Evolutionary conservation across 2,888 invertebrate genomes (phyloP).

Genomic region (Mamestra brassicae): DNA sequence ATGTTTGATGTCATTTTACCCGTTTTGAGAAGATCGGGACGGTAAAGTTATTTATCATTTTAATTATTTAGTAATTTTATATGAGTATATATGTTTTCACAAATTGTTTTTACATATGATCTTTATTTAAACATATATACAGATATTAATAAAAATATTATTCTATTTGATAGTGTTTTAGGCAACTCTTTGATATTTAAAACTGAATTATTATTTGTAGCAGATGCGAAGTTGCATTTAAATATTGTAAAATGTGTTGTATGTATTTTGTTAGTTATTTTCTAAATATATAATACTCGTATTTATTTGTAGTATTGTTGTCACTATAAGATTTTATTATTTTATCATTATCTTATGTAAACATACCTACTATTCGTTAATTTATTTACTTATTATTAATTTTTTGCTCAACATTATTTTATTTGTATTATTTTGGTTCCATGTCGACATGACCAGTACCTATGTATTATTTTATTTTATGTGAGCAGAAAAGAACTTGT

Average conservation of each 20-base stretch:
- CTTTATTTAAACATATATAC: background rate
- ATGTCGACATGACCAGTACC: background rate
- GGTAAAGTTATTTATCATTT: background rate
- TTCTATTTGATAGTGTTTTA: background rate
- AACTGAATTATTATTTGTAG: background rate
- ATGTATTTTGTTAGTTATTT: background rate
- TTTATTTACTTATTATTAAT: background rate
- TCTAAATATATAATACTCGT: background rate
- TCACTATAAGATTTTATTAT: background rate
- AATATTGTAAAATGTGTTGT: background rate
- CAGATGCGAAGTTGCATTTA: background rate
- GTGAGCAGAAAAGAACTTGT: background rate
- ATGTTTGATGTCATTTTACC: constrained; percentile 38
- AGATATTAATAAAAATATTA: no score
- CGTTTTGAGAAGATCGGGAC: constrained; percentile 35
- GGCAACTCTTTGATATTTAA: background rate
- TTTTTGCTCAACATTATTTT: background rate
- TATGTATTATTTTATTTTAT: background rate
- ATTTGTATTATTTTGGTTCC: background rate
- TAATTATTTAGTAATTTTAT: background rate
- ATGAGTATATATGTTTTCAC: no score
- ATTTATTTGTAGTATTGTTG: background rate
- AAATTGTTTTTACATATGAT: background rate
- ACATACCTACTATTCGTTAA: background rate
- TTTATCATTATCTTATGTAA: background rate